These are phyloP conservation scores for Sabellastarte sp. DNA, from an alignment of 2,888 invertebrate genomes.

Conservation along the genomic window DNA sequence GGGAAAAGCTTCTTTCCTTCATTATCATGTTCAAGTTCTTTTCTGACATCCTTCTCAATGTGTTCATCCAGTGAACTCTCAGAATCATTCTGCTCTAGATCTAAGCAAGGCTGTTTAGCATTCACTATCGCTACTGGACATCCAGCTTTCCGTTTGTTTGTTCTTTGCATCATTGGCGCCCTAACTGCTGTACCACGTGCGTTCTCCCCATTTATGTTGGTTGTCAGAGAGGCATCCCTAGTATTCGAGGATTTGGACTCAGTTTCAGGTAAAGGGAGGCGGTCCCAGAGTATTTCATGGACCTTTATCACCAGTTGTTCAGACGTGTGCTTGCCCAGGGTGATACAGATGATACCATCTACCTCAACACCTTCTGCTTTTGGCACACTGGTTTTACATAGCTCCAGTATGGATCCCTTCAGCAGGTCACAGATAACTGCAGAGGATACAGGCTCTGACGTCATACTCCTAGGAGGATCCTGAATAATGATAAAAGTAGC, in stretches of 20 bases:
- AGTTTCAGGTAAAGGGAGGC: background rate
- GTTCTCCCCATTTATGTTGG: background rate
- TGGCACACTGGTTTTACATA: background rate
- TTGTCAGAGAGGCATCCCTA: background rate
- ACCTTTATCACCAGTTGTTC: background rate
- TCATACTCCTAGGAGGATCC: too few relatives aligned
- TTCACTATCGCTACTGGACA: background rate
- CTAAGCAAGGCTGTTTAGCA: background rate
- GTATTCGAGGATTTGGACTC: background rate
- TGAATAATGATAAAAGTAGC: too few relatives aligned
- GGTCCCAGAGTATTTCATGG: background rate
- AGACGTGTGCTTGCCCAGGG: background rate
- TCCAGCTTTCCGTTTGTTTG: background rate
- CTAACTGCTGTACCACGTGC: too few relatives aligned
- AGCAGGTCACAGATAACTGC: background rate
- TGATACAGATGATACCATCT: background rate
- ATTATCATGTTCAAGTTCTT: background rate
- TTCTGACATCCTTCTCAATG: background rate
- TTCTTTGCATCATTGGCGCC: too few relatives aligned
- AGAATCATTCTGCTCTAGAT: background rate
- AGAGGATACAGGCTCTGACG: too few relatives aligned
- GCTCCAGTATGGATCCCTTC: background rate
- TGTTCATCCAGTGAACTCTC: background rate
- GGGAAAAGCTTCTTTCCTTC: background rate
- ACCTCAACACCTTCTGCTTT: background rate